Conservation (phyloP, 2,797 vertebrate species). For the Xenopus petersii region DNA sequence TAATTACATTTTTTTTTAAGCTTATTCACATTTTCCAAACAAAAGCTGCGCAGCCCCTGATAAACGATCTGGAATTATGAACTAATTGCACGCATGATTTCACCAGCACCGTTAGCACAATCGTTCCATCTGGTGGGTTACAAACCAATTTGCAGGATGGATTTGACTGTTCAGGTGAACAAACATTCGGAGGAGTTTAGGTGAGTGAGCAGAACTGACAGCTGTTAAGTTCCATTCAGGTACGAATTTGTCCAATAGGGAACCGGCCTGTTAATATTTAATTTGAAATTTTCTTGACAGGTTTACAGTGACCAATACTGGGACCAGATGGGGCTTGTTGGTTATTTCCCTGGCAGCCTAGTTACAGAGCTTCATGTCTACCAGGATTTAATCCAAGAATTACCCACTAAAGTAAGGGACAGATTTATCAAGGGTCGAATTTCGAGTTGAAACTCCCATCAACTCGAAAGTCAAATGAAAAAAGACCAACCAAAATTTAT, state of each 20-base stretch:
- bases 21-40: neutral
- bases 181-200: constrained; percentile 11
- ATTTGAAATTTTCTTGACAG: constrained; percentile 60
- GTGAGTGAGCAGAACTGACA: constrained; percentile 6
- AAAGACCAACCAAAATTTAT: too few species aligned
- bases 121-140: constrained; percentile 18
- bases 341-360: constrained; percentile 81
- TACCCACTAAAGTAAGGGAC: too few species aligned
- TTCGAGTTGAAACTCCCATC: too few species aligned
- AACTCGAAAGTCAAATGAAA: too few species aligned
- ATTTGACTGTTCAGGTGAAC: constrained; percentile 11
- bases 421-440: too few species aligned
- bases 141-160: constrained; percentile 11
- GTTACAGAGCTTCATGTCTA: constrained; percentile 77
- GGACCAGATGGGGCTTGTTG: constrained; percentile 82
- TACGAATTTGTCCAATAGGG: constrained; percentile 24
- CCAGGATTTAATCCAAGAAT: constrained; percentile 65
- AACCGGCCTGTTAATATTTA: constrained; percentile 41
- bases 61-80: constrained; percentile 10
- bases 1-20: too few species aligned
- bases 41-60: neutral
- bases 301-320: constrained; percentile 78
- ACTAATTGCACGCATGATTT: neutral
- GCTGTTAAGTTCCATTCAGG: constrained; percentile 41
- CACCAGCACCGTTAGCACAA: constrained; percentile 4